Conservation (phyloP, 1,140 invertebrate genomes). For the Frieseomelitta varia region DNA sequence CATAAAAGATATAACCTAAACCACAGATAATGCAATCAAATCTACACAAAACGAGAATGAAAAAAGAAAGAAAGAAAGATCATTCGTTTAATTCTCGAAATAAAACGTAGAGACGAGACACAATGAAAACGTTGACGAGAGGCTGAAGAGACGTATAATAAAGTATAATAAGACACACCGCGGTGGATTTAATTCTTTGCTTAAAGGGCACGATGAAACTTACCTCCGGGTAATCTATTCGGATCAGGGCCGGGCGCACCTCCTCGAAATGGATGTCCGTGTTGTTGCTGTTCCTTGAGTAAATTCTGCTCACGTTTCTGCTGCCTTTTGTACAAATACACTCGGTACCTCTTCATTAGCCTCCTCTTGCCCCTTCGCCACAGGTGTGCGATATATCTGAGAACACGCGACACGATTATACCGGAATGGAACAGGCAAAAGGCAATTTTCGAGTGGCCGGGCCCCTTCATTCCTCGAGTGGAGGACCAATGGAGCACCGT, state of each 20-base stretch:
- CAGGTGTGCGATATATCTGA: conserved; percentile 93
- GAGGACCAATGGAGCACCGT: neutral
- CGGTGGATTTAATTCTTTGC: neutral
- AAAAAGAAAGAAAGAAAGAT: neutral
- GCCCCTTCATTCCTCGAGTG: neutral
- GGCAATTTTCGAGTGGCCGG: neutral
- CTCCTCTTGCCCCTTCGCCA: conserved; percentile 92
- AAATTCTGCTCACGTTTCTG: conserved; percentile 85
- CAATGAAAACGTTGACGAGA: neutral
- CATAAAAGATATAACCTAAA: too few relatives aligned
- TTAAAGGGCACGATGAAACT: conserved; percentile 6
- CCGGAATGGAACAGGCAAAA: neutral
- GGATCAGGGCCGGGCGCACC: conserved; percentile 47
- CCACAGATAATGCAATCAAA: neutral
- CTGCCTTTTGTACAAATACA: conserved; percentile 86
- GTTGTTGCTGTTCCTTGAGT: conserved; percentile 72
- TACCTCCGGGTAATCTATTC: conserved; percentile 59
- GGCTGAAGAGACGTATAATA: neutral
- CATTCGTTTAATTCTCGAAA: neutral
- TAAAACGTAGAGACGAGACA: too few relatives aligned
- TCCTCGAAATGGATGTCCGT: conserved; percentile 69
- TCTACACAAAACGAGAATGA: neutral
- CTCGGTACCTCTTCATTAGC: conserved; percentile 90
- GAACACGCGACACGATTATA: neutral
- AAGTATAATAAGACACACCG: neutral